phyloP scores from a whole-genome alignment of 2,888 invertebrate genomes.

The Drosophila buzzatii region DNA sequence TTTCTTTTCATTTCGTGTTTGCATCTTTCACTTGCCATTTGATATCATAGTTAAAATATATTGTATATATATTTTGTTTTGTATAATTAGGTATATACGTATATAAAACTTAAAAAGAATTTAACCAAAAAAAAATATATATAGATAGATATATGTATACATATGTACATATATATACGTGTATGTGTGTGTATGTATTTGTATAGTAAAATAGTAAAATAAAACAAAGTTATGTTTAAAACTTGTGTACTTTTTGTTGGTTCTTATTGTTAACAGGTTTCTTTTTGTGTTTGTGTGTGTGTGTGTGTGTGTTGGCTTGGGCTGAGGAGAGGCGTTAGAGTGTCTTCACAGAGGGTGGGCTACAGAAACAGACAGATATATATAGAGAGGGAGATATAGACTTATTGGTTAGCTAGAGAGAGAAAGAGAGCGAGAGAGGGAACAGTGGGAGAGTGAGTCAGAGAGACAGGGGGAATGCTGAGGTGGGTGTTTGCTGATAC shows the following conservation, averaged over 20 bases:
- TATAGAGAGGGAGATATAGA: background rate
- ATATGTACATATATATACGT: conserved; percentile 22
- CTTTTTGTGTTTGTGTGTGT: conserved; percentile 9
- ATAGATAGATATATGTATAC: conserved; percentile 21
- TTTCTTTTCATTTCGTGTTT: conserved; percentile 29
- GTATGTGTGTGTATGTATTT: conserved; percentile 16
- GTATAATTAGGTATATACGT: conserved; percentile 48
- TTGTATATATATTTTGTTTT: conserved; percentile 41
- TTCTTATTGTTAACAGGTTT: conserved; percentile 50
- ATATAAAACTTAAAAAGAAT: conserved; percentile 74
- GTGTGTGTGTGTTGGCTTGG: conserved; percentile 6
- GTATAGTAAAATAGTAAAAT: conserved; percentile 40
- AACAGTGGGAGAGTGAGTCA: conserved; percentile 26
- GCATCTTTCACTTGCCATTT: conserved; percentile 47
- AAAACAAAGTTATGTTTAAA: conserved; percentile 64
- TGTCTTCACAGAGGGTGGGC: conserved; percentile 41
- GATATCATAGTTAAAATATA: conserved; percentile 65
- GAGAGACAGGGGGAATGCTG: conserved; percentile 54
- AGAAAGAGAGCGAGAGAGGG: conserved; percentile 21
- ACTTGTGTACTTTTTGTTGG: conserved; percentile 71
- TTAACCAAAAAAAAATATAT: conserved; percentile 66
- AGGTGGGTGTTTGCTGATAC: conserved; percentile 60
- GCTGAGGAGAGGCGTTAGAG: conserved; percentile 11
- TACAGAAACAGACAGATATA: conserved; percentile 23
- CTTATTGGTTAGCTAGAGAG: conserved; percentile 13